Conservation (phyloP, 2,888 invertebrate species). For the Ptycholaimellus sp. region DNA sequence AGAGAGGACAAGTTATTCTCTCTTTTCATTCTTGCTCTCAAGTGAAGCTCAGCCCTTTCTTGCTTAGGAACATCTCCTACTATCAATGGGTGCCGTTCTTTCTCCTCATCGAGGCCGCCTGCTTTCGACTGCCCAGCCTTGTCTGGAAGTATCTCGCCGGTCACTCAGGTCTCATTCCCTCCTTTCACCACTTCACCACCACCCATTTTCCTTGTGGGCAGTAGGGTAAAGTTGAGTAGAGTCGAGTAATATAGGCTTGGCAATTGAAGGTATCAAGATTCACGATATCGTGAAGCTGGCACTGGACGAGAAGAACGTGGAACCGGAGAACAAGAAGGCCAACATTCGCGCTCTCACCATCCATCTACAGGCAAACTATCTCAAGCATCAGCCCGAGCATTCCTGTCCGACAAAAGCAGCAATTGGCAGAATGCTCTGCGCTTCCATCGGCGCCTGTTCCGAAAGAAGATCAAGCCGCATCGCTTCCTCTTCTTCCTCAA, state of each 20-base stretch:
- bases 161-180: conserved; percentile 22
- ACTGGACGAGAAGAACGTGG: conserved; percentile 24
- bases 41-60: too few species aligned
- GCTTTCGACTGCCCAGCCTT: conserved; percentile 20
- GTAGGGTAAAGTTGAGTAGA: too few species aligned
- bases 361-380: conserved; percentile 18
- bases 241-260: too few species aligned
- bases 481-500: conserved; percentile 17
- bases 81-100: conserved; percentile 23
- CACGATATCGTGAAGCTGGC: conserved; percentile 21
- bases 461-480: conserved; percentile 19
- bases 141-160: conserved; percentile 22
- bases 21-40: too few species aligned
- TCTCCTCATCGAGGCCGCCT: conserved; percentile 20
- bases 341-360: conserved; percentile 20
- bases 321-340: conserved; percentile 20
- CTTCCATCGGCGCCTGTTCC: conserved; percentile 22
- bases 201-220: too few species aligned
- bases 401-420: too few species aligned
- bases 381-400: too few species aligned
- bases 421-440: conserved; percentile 19
- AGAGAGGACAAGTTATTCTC: too few species aligned
- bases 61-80: neutral
- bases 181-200: too few species aligned
- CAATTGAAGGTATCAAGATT: conserved; percentile 17